These are phyloP conservation scores for Psix sp. DNA, from an alignment of 1,140 invertebrate species.

Conservation along the genomic window DNA sequence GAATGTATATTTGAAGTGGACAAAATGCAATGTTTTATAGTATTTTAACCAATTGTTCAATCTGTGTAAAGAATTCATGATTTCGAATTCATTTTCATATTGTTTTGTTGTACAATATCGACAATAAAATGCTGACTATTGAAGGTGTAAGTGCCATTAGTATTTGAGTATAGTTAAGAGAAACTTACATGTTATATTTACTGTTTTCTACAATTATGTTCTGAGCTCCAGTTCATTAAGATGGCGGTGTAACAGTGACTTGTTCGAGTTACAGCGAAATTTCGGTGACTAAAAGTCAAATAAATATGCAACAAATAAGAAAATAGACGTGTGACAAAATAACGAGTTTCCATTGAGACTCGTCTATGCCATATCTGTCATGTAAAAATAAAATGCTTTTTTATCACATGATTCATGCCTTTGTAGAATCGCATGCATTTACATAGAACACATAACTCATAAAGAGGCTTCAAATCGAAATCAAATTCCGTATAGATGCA, in stretches of 20 bases:
- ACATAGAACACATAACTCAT: too few relatives aligned
- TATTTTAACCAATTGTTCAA: too few relatives aligned
- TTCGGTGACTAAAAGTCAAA: slow-evolving; percentile 77
- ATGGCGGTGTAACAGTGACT: slow-evolving; percentile 77
- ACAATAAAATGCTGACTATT: slow-evolving; percentile 16
- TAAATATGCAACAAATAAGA: slow-evolving; percentile 78
- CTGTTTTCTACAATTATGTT: slow-evolving; percentile 74
- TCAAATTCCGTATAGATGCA: too few relatives aligned
- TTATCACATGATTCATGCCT: slow-evolving; percentile 33
- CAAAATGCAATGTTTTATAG: slow-evolving; percentile 28
- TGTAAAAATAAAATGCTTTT: slow-evolving; percentile 4
- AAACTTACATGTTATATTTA: slow-evolving; percentile 76
- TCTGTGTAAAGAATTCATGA: too few relatives aligned
- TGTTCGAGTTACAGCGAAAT: slow-evolving; percentile 78
- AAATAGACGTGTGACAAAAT: slow-evolving; percentile 66
- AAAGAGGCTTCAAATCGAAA: too few relatives aligned
- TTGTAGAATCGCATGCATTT: slow-evolving; percentile 29
- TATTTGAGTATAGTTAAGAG: slow-evolving; percentile 68
- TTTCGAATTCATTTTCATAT: too few relatives aligned
- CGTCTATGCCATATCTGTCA: slow-evolving; percentile 19
- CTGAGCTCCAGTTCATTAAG: slow-evolving; percentile 77
- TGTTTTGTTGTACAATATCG: slow-evolving; percentile 1
- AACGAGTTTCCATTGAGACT: slow-evolving; percentile 34
- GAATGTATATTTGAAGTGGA: slow-evolving; percentile 14
- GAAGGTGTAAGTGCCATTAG: slow-evolving; percentile 55